Conservation (phyloP, 2,113 vertebrate genomes). For the Ondatra zibethicus region DNA sequence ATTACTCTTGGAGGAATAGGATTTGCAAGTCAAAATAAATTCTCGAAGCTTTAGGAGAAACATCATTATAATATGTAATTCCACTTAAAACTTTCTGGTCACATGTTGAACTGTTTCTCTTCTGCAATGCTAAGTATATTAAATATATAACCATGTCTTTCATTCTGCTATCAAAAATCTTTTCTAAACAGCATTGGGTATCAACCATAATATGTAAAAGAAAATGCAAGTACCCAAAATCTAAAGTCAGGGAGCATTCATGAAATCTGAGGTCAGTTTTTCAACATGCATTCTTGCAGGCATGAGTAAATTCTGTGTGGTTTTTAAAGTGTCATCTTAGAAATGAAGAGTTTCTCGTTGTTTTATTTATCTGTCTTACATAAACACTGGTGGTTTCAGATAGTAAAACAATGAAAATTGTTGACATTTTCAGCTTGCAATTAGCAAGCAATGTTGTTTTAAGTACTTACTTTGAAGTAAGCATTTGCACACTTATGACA, state of each 20-base stretch:
- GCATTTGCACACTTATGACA: slow-evolving; percentile 54
- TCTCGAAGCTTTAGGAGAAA: slow-evolving; percentile 10
- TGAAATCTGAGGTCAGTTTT: slow-evolving; percentile 53
- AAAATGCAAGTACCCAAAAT: slow-evolving; percentile 47
- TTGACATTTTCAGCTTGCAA: slow-evolving; percentile 63
- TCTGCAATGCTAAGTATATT: not conserved
- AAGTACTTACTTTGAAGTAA: slow-evolving; percentile 62
- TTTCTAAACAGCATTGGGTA: slow-evolving; percentile 2
- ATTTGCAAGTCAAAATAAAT: slow-evolving; percentile 48
- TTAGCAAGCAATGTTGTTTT: slow-evolving; percentile 63
- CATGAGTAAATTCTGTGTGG: slow-evolving; percentile 47
- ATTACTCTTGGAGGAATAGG: slow-evolving; percentile 42
- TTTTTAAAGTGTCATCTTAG: slow-evolving; percentile 60
- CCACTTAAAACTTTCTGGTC: not conserved
- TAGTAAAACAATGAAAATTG: slow-evolving; percentile 51
- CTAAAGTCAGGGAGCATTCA: not conserved
- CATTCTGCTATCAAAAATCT: not conserved
- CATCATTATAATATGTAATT: slow-evolving; percentile 21
- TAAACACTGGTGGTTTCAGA: slow-evolving; percentile 53
- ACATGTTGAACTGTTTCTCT: not conserved
- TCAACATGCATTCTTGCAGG: slow-evolving; percentile 25
- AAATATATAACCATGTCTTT: not conserved
- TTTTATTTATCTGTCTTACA: slow-evolving; percentile 63
- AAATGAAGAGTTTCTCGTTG: slow-evolving; percentile 43
- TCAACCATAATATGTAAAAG: slow-evolving; percentile 6